Conservation (phyloP, 2,888 invertebrate genomes). For the Troides aeacus region DNA sequence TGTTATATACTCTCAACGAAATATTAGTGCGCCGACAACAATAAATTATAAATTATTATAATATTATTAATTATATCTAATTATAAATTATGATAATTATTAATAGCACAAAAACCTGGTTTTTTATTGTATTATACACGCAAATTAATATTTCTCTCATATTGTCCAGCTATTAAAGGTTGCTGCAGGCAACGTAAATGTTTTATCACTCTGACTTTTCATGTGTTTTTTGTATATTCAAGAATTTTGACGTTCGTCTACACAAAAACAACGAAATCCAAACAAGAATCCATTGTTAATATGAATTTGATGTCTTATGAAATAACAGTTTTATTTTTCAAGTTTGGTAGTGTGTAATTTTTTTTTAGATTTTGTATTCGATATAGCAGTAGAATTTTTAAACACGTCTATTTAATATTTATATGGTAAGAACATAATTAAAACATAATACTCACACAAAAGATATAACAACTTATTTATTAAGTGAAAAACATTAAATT, state of each 20-base stretch:
- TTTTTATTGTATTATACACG: neutral
- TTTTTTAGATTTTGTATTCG: neutral
- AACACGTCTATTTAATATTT: neutral
- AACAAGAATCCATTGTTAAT: neutral
- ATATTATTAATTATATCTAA: too few species aligned
- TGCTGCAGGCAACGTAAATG: slow-evolving; percentile 35
- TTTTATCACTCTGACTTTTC: slow-evolving; percentile 15
- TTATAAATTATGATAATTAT: too few species aligned
- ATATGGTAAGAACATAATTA: neutral
- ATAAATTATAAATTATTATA: too few species aligned
- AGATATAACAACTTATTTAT: too few species aligned
- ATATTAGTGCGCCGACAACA: too few species aligned
- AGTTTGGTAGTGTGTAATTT: neutral
- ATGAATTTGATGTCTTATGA: neutral
- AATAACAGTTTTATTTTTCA: neutral
- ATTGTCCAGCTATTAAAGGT: slow-evolving; percentile 27
- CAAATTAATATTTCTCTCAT: neutral
- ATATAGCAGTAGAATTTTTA: neutral
- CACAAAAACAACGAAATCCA: neutral
- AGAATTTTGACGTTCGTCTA: neutral
- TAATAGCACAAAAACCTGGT: too few species aligned
- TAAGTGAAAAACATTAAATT: neutral
- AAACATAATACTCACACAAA: too few species aligned
- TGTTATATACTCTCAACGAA: too few species aligned
- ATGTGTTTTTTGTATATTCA: neutral